Base-by-base conservation (phyloP, 2,797 vertebrate genomes). In the Phylloscopus collybita region DNA sequence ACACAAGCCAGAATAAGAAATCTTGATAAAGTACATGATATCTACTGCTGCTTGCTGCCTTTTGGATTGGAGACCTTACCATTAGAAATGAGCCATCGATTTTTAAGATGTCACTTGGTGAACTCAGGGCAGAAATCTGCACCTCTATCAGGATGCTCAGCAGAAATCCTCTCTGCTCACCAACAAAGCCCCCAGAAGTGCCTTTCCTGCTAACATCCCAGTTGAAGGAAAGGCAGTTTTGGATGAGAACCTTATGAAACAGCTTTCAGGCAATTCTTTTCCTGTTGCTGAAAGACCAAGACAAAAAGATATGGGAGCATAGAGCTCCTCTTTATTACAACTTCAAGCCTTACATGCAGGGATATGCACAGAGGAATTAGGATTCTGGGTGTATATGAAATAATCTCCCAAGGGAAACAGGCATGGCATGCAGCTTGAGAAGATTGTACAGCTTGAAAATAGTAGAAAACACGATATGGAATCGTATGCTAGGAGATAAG, bases 401-500 rank as follows among this genome's bases (percentile, higher is more conserved):
- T 32, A 79, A 44, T 59, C 36, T 96, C 83, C 80, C 49, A 66
- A 76, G 86, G 66, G 86, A 92, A 94, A 59, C 29, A 70, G 60
- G 44, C 71, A 53, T 73, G 54, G 84, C 47, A 27, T 81, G 59
- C 85, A 91, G 69, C 73, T 91, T 80, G 88, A 83, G 90, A 88
- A 88, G 70, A 62, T 3, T 83, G 80, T 83, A 88, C 62, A 75
- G 66, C 83, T 93, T 92, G 78, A 82, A 95, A 93, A 93, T 61
- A 87, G 74, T 80, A 92, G 91, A 93, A 96, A 94, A 87, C 84
- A 79, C 71, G 61, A 72, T 89, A 72, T 27, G 50, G 78, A 80
- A 67, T 89, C 7, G 11, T 80, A 74, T 86, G 79, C 42, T 85
- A 74, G 75, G 50, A 92, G 92, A 95, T 85, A 86, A 89, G 45